Percentiles rank a stretch among this genome's conserved stretches.
Evolutionary conservation across 37 sponge, comb jelly and placozoan genomes (phyloP).

Genomic region (Ianthella basta): DNA sequence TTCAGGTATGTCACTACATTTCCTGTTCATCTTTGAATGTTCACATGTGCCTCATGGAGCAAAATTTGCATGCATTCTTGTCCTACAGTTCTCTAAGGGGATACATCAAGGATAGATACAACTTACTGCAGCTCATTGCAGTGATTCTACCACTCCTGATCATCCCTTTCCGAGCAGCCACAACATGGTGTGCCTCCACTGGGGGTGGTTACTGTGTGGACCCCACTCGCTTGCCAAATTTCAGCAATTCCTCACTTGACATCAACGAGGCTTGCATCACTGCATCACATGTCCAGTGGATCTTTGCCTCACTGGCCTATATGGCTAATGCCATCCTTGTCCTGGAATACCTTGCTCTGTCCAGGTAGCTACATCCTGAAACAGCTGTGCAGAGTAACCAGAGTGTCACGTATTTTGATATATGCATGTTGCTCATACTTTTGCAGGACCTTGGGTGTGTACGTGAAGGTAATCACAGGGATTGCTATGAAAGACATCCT

Average conservation of each 20-base stretch:
- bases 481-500: neutral
- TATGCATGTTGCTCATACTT: neutral
- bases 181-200: constrained; percentile 3
- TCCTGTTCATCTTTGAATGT: neutral
- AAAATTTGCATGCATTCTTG: neutral
- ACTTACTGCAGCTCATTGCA: neutral
- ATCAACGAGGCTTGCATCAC: neutral
- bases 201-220: constrained; percentile 2
- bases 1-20: neutral
- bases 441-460: neutral
- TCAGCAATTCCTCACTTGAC: too few species aligned
- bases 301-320: constrained; percentile 5
- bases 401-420: neutral
- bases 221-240: neutral
- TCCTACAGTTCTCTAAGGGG: neutral
- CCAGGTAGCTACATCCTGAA: neutral
- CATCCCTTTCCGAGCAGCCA: constrained; percentile 1
- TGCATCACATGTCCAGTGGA: neutral
- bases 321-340: neutral
- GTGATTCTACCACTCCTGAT: neutral
- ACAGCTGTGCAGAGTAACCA: too few species aligned
- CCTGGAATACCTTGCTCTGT: constrained; percentile 3
- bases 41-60: neutral
- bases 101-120: neutral
- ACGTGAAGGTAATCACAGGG: neutral